Conservation (phyloP, 2,113 vertebrate species). For the Cryptomyrus ogoouensis region DNA sequence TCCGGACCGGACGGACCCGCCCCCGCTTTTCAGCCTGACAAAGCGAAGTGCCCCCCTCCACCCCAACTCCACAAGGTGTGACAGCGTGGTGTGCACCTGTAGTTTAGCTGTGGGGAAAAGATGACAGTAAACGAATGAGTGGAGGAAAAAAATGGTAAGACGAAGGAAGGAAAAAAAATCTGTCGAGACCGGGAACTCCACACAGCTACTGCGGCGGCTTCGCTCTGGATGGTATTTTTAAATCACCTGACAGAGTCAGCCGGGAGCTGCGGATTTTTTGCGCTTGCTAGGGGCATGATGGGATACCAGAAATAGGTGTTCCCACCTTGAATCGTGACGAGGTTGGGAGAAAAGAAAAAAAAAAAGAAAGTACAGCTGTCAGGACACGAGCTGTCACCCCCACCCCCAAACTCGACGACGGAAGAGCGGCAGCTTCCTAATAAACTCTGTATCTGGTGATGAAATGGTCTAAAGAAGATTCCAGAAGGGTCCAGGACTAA, state of each 20-base stretch:
- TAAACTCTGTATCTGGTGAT: neutral
- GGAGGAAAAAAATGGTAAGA: neutral
- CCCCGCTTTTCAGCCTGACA: neutral
- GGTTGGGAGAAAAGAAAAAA: neutral
- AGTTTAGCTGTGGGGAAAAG: neutral
- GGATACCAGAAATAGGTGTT: neutral
- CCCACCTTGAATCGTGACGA: slow-evolving; percentile 1
- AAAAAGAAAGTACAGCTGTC: neutral
- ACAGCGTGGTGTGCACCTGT: neutral
- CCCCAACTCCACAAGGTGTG: neutral
- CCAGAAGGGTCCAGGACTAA: neutral
- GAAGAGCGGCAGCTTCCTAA: neutral
- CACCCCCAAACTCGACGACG: neutral
- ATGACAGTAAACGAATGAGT: neutral
- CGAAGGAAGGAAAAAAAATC: neutral
- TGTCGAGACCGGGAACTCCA: neutral
- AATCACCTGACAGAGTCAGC: neutral
- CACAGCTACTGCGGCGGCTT: neutral
- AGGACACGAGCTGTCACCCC: neutral
- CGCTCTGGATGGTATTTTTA: neutral
- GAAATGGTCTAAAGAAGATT: neutral
- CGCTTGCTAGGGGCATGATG: neutral
- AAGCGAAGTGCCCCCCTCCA: neutral
- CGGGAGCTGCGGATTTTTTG: neutral
- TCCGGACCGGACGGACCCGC: neutral